Evolutionary conservation across 2,888 invertebrate species (phyloP).

Genomic region (Heliconius sara): DNA sequence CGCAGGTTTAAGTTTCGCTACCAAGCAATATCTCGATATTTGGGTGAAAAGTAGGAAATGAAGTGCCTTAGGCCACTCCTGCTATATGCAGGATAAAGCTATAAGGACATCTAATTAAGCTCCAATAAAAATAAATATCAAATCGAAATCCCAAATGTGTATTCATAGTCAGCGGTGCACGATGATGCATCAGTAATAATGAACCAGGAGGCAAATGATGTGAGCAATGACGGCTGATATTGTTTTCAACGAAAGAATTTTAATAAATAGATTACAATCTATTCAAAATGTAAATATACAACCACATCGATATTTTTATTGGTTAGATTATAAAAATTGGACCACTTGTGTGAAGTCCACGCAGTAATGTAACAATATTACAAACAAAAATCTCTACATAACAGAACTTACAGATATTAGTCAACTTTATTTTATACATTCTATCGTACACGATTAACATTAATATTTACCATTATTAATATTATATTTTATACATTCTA

Average conservation of each 20-base stretch:
- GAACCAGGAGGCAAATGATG: slow-evolving; percentile 62
- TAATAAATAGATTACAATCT: slow-evolving; percentile 83
- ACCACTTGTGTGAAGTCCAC: slow-evolving; percentile 80
- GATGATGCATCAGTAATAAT: slow-evolving; percentile 28
- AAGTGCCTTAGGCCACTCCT: not conserved
- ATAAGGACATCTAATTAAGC: not conserved
- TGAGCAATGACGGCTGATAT: slow-evolving; percentile 63
- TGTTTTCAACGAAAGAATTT: slow-evolving; percentile 76
- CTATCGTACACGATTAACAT: slow-evolving; percentile 83
- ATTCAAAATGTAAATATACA: slow-evolving; percentile 84
- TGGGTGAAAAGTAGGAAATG: not conserved
- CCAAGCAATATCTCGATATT: too few relatives aligned
- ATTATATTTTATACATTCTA: slow-evolving; percentile 80
- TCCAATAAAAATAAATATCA: not conserved
- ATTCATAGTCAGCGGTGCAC: not conserved
- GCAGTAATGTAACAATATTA: slow-evolving; percentile 82
- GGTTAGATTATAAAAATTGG: slow-evolving; percentile 85
- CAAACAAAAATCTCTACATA: slow-evolving; percentile 84
- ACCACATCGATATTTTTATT: slow-evolving; percentile 84
- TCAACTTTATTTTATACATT: slow-evolving; percentile 84
- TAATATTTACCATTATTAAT: slow-evolving; percentile 78
- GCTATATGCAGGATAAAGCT: not conserved
- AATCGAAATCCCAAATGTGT: not conserved
- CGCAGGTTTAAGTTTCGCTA: not conserved
- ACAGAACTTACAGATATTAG: slow-evolving; percentile 84